phyloP scores from a whole-genome alignment of 2,797 vertebrate species.

The Arctocebus calabarensis region DNA sequence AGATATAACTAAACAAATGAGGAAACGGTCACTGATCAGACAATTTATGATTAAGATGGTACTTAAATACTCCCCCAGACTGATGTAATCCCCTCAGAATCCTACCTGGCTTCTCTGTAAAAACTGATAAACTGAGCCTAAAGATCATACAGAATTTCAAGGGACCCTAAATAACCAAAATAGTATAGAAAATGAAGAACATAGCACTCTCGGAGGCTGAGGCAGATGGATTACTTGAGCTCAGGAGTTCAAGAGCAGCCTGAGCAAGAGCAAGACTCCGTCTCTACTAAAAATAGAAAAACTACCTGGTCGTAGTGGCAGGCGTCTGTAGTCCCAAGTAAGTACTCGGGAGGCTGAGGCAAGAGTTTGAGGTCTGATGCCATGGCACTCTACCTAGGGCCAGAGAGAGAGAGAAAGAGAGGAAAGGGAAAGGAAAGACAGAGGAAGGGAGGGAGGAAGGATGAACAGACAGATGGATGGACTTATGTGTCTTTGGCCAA shows the following conservation, averaged over 20 bases:
- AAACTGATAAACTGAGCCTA: not conserved
- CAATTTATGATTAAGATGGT: not conserved
- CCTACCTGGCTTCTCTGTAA: not conserved
- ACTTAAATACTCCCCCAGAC: not conserved
- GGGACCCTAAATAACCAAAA: not conserved
- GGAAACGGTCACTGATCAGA: not conserved
- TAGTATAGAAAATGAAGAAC: conserved; percentile 19
- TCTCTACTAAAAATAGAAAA: too few species aligned
- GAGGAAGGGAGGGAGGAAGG: too few species aligned
- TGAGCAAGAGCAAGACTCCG: too few species aligned
- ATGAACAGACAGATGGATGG: not conserved
- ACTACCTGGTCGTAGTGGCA: too few species aligned
- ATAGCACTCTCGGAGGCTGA: not conserved
- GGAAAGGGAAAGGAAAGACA: too few species aligned
- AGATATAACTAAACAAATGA: not conserved
- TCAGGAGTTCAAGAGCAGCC: too few species aligned
- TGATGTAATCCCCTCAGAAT: not conserved
- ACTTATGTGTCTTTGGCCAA: not conserved
- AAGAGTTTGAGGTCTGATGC: too few species aligned
- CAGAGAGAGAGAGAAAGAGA: too few species aligned
- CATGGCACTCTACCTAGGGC: too few species aligned
- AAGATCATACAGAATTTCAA: not conserved
- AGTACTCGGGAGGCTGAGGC: too few species aligned
- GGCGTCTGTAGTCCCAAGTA: too few species aligned
- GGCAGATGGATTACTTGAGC: too few species aligned